Conservation (phyloP, 2,113 vertebrate species). For the Xenopus borealis region DNA sequence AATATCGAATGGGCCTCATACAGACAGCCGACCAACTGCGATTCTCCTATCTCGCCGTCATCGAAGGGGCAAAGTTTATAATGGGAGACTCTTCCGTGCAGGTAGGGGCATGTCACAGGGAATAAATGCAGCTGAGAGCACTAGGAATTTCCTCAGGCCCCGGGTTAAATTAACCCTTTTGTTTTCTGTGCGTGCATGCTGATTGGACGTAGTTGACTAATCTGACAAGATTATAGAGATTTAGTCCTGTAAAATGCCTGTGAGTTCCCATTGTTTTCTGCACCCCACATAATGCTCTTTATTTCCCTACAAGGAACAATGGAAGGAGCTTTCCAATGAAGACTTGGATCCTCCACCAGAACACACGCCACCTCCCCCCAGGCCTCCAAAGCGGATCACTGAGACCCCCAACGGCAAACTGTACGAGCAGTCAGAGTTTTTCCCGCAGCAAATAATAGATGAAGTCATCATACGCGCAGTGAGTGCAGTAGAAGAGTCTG, state of each 20-base stretch:
- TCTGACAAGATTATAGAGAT: no score
- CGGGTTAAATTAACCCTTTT: no score
- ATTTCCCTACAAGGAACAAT: constrained; percentile 75
- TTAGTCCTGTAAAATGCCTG: not conserved
- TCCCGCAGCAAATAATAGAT: constrained; percentile 54
- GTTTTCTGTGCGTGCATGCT: no score
- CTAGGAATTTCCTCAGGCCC: no score
- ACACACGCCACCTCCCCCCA: constrained; percentile 79
- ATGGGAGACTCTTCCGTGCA: constrained; percentile 87
- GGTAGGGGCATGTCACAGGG: constrained; percentile 56
- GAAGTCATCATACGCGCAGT: constrained; percentile 39
- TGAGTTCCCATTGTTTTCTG: not conserved
- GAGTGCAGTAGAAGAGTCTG: constrained; percentile 41
- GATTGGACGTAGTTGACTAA: no score
- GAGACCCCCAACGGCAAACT: constrained; percentile 69
- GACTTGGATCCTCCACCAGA: constrained; percentile 85
- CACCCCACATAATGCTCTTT: not conserved
- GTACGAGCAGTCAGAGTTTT: constrained; percentile 57
- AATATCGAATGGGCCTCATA: constrained; percentile 91
- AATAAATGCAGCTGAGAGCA: no score
- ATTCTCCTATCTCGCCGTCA: constrained; percentile 94
- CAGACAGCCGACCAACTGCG: constrained; percentile 95
- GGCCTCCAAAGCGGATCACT: constrained; percentile 70
- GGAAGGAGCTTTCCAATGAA: constrained; percentile 93
- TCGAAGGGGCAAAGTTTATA: constrained; percentile 91